phyloP scores from a whole-genome alignment of 2,797 vertebrate species.

The Pipistrellus pygmaeus region DNA sequence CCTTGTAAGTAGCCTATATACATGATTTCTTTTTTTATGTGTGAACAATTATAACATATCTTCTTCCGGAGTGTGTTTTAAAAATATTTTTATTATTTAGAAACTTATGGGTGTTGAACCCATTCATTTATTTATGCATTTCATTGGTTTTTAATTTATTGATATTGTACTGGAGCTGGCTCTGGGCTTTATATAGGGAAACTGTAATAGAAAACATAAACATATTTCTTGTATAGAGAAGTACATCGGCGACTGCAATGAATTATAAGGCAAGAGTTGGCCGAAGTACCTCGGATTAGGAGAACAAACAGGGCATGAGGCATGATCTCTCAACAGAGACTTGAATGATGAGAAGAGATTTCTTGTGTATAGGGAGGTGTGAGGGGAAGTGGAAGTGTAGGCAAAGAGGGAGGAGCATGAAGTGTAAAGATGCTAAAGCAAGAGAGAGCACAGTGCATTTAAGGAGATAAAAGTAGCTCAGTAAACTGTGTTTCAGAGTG shows the following conservation, averaged over 20 bases:
- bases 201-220: not conserved
- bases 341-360: not conserved
- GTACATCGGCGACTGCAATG: not conserved
- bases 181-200: not conserved
- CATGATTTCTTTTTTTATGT: not conserved
- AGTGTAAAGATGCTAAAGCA: not conserved
- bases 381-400: not conserved
- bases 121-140: not conserved
- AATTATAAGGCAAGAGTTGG: not conserved
- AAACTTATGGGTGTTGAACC: not conserved
- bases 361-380: not conserved
- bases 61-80: slow-evolving; percentile 7
- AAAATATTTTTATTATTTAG: slow-evolving; percentile 26
- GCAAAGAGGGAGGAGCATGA: not conserved
- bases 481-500: not conserved
- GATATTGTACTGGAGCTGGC: not conserved
- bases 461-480: not conserved
- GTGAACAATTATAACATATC: not conserved
- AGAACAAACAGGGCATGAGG: not conserved
- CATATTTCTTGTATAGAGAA: not conserved
- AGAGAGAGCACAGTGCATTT: not conserved
- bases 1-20: slow-evolving; percentile 89
- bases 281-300: not conserved
- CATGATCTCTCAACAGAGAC: not conserved
- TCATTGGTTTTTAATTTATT: not conserved